Base-by-base conservation (phyloP, 2,888 invertebrate species). In the Agriopis aurantiaria region DNA sequence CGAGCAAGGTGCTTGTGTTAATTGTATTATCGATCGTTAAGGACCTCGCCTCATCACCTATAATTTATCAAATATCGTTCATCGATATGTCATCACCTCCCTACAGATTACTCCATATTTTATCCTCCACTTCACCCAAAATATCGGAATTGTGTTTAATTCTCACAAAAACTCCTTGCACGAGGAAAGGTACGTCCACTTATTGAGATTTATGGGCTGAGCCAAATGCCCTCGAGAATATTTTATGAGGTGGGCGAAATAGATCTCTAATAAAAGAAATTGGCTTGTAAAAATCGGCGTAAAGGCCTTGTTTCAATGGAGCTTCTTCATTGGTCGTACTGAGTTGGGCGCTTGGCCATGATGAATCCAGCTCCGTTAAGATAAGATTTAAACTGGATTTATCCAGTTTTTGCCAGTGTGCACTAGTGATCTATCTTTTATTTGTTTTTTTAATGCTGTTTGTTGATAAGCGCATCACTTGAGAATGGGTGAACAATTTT, bases 61-160 rank as follows among this genome's bases (percentile, higher is more conserved):
- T 23, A 23, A 23, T 23, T 33, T 33, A 5, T 33, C 5, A 33
- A 33, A 33, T 33, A 70, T 59, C 62, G 62, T 17, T 58, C 14
- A 40, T 64, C 59, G 63, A 61, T 69, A 62, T 53, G 41, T 58
- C 52, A 12, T 43, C 65, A 7, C 65, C 12, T 58, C 62, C 61
- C 69, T 57, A 62, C 41, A 66, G 63, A 53, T 71, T 64, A 67
- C 66, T 67, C 59, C 40, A 71, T 63, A 71, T 67, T 70, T 70
- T 49, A 71, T 55, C 49, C 53, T 55, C 70, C 66, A 67, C 66
- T 70, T 71, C 70, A 66, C 62, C 70, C 52, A 45, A 51, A 71
- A 75, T 85, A 83, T 84, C 69, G 79, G 77, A 72, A 82, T 79
- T 80, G 82, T 77, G 73, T 81, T 81, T 82, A 84, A 85, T 83